Conservation (phyloP, 30 jellyfish, hydroid and myxozoan species). For the Aurelia sp. region DNA sequence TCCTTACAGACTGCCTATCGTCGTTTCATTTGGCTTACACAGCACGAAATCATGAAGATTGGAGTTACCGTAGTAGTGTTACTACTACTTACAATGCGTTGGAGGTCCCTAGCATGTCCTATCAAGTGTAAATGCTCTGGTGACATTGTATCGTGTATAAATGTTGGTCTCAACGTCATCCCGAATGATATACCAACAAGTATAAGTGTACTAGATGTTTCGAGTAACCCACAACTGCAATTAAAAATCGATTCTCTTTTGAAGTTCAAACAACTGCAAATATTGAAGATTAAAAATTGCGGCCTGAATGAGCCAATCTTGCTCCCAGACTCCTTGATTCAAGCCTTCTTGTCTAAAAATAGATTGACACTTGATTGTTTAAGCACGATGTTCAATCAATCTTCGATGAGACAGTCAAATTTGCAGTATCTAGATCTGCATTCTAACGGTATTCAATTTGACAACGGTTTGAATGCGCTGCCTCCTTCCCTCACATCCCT, state of each 20-base stretch:
- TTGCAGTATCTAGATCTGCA: too few relatives aligned
- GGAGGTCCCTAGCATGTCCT: too few relatives aligned
- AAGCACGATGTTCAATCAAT: background rate
- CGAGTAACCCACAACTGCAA: conserved; percentile 8
- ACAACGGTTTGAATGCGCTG: too few relatives aligned
- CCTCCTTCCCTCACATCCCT: too few relatives aligned
- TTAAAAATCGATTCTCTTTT: background rate
- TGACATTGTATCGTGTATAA: too few relatives aligned
- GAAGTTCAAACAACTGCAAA: conserved; percentile 7
- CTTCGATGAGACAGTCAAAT: background rate
- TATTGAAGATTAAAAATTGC: background rate
- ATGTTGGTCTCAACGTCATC: conserved; percentile 9
- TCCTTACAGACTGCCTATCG: too few relatives aligned
- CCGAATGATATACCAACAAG: conserved; percentile 24
- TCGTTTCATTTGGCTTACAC: too few relatives aligned
- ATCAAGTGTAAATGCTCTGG: too few relatives aligned
- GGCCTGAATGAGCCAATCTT: background rate
- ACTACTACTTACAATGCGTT: too few relatives aligned
- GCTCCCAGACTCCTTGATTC: conserved; percentile 10
- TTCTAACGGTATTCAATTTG: too few relatives aligned
- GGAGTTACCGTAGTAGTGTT: too few relatives aligned
- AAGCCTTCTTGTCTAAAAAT: background rate
- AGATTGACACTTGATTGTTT: background rate
- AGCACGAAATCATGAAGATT: too few relatives aligned
- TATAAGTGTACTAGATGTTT: conserved; percentile 1